Percentiles rank a stretch among this genome's conserved stretches.
These are phyloP conservation scores for Phymorhynchus buccinoides DNA, from an alignment of 1,140 invertebrate species.

Conservation along the genomic window DNA sequence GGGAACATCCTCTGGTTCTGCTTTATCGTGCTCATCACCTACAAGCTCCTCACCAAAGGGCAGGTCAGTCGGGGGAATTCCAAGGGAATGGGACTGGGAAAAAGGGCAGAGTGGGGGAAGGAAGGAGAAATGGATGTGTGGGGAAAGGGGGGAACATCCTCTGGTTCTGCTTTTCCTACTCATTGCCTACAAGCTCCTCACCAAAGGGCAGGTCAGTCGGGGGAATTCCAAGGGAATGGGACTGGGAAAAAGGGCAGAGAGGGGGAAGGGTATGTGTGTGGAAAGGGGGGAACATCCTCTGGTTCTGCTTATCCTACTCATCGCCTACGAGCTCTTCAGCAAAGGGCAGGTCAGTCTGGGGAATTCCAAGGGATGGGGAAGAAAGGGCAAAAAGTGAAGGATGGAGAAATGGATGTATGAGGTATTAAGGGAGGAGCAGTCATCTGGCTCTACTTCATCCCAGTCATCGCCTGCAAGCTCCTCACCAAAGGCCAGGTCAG, in stretches of 20 bases:
- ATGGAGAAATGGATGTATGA: conserved; percentile 84
- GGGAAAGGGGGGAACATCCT: conserved; percentile 87
- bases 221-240: no score
- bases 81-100: no score
- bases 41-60: conserved; percentile 44
- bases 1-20: conserved; percentile 97
- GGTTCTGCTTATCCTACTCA: conserved; percentile 95
- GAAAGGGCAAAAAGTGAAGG: no score
- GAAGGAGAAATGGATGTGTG: conserved; percentile 85
- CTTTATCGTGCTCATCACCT: conserved; percentile 90
- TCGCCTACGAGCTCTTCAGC: conserved; percentile 75
- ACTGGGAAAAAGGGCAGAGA: no score
- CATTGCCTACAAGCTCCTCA: conserved; percentile 77
- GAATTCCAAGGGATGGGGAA: no score
- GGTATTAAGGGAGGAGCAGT: conserved; percentile 85
- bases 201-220: conserved; percentile 46
- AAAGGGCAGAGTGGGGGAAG: no score
- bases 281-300: conserved; percentile 88
- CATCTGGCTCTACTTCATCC: conserved; percentile 91
- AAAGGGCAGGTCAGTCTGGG: conserved; percentile 48
- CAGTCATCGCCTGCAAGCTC: conserved; percentile 82
- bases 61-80: conserved; percentile 49
- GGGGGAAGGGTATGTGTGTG: conserved; percentile 85
- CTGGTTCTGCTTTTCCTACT: conserved; percentile 96
- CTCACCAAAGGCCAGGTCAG: conserved; percentile 46